Evolutionary conservation across 2,888 invertebrate genomes (phyloP).

Genomic region (Platerodrilus igneus): DNA sequence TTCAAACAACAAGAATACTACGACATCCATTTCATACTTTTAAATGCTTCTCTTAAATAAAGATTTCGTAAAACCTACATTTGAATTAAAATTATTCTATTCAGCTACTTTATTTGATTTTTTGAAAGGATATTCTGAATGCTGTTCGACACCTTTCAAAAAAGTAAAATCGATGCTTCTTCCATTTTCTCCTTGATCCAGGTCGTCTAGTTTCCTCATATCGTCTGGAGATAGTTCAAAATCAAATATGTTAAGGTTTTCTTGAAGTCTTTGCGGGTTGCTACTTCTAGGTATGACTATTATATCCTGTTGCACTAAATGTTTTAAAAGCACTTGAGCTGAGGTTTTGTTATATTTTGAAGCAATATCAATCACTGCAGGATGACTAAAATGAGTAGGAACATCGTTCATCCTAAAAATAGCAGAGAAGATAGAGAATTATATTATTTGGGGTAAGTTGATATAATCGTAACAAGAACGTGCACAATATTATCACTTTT

Average conservation of each 20-base stretch:
- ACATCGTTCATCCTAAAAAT: constrained; percentile 53
- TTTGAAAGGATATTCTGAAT: constrained; percentile 66
- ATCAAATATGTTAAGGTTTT: constrained; percentile 65
- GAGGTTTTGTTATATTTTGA: constrained; percentile 57
- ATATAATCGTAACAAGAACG: too few species aligned
- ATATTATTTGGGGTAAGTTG: too few species aligned
- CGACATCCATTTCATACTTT: too few species aligned
- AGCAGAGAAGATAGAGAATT: too few species aligned
- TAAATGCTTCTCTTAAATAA: too few species aligned
- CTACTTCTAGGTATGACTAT: constrained; percentile 76
- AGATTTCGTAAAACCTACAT: too few species aligned
- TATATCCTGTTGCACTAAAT: constrained; percentile 62
- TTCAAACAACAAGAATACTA: too few species aligned
- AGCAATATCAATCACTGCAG: constrained; percentile 56
- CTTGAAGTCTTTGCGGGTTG: constrained; percentile 61
- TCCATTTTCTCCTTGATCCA: constrained; percentile 60
- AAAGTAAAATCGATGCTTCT: constrained; percentile 66
- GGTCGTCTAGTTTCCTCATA: constrained; percentile 49
- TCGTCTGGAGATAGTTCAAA: constrained; percentile 58
- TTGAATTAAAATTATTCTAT: too few species aligned
- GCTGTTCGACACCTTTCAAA: constrained; percentile 63
- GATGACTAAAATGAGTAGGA: constrained; percentile 60
- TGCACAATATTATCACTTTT: too few species aligned
- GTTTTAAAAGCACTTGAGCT: constrained; percentile 69
- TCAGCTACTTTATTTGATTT: too few species aligned